These are phyloP conservation scores for Heliangelus exortis DNA, from an alignment of 2,797 vertebrate genomes.

Conservation along the genomic window DNA sequence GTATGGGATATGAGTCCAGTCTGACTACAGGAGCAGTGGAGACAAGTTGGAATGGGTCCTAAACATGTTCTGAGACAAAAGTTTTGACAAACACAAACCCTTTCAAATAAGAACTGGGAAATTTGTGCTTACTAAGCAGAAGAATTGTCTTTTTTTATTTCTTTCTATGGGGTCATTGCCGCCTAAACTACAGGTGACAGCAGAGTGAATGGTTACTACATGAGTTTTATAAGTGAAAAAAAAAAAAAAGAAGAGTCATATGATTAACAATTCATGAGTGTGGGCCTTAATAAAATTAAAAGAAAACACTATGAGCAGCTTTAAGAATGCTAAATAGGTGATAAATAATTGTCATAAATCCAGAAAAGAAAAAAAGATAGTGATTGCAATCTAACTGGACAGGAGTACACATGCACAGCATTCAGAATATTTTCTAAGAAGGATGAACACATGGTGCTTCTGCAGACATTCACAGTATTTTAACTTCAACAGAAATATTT, in stretches of 20 bases:
- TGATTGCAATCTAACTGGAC: background rate
- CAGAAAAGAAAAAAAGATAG: background rate
- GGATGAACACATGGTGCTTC: background rate
- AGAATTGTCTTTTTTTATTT: background rate
- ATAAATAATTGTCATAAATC: background rate
- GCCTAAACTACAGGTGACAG: background rate
- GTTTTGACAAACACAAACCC: background rate
- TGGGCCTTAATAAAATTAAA: background rate
- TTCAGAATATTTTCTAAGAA: background rate
- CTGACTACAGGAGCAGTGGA: background rate
- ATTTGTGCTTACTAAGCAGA: background rate
- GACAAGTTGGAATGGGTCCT: background rate
- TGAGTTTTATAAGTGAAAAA: background rate
- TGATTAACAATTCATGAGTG: background rate
- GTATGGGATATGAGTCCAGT: background rate
- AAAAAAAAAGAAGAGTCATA: background rate
- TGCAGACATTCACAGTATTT: constrained; percentile 26
- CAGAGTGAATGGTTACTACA: background rate
- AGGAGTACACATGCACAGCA: background rate
- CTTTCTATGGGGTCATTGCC: background rate
- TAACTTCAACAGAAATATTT: constrained; percentile 30
- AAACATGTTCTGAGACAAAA: background rate
- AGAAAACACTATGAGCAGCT: background rate
- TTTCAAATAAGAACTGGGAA: background rate
- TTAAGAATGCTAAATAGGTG: background rate